Conservation (phyloP, 2,797 vertebrate species). For the Dicrostonyx torquatus region DNA sequence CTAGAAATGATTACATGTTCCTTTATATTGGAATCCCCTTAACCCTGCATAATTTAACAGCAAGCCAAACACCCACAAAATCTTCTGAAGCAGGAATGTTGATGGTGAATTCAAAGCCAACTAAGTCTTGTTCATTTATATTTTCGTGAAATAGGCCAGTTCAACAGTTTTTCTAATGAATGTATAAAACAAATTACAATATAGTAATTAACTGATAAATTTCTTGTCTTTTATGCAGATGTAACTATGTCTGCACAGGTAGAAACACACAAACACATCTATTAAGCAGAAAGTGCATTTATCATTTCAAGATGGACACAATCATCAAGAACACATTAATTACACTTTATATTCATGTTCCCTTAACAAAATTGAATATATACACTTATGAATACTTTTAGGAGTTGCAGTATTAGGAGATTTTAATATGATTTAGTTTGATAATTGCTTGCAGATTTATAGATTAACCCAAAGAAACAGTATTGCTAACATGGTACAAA, state of each 20-base stretch:
- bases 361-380: constrained; percentile 46
- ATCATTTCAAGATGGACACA: constrained; percentile 12
- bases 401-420: constrained; percentile 56
- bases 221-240: constrained; percentile 58
- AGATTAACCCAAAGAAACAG: constrained; percentile 58
- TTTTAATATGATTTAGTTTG: constrained; percentile 62
- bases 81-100: constrained; percentile 46
- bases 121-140: constrained; percentile 47
- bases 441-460: constrained; percentile 54
- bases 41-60: background rate
- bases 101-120: constrained; percentile 39
- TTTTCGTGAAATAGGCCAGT: constrained; percentile 65
- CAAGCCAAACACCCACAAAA: constrained; percentile 21
- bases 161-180: constrained; percentile 69
- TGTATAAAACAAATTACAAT: constrained; percentile 66
- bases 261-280: constrained; percentile 54
- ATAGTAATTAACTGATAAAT: constrained; percentile 42
- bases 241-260: constrained; percentile 23
- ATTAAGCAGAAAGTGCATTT: constrained; percentile 61
- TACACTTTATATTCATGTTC: constrained; percentile 27
- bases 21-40: background rate
- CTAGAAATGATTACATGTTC: background rate
- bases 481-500: background rate
- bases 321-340: background rate
- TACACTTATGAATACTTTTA: constrained; percentile 65